Evolutionary conservation across 2,113 vertebrate genomes (phyloP), one percentile per base, ranked within the genome.

Genomic region (Nyctereutes procyonoides): DNA sequence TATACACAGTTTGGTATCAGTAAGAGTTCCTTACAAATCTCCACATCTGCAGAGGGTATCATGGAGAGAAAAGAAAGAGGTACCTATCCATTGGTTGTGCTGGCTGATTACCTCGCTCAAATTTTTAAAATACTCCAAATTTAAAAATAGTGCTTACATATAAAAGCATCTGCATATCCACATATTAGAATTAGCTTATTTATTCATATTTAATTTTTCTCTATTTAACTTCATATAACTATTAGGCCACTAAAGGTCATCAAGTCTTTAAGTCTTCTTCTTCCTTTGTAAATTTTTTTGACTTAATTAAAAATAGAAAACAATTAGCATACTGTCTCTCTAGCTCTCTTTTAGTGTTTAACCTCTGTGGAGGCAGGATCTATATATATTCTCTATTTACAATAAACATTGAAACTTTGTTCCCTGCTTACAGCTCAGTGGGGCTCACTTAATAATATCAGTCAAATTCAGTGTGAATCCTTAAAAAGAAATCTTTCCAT

Each of bases 371-470:
- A 43, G 48, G 28, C 9, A 95, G 56, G 22, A 89, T 14, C 28
- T 81, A 38, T 38, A 60, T 38, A 89, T 86, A 87, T 73, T 92
- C 48, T 95, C 26, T 85, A 16, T 43, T 81, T 96, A 74, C 5
- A 89, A 88, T 74, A 93, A 97, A 95, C 43, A 97, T 5, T 43
- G 53, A 90, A 96, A 98, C 93, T 98, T 97, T 93, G 73, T 76
- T 80, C 24, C 53, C 26, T 85, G 92, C 43, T 93, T 81, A 93
- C 10, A 74, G 95, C 74, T 95, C 67, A 91, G 12, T 93, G 60
- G 81, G 55, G 28, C 43, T 93, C 38, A 88, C 60, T 88, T 65
- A 86, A 82, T 58, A n/a, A 53, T 51, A 74, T 58, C 62, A 86
- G 81, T 87, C 67, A 93, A 89, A 97, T 74, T 88, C 90, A 90